Evolutionary conservation across 2,888 invertebrate species (phyloP), one percentile per base, ranked within the genome.

Genomic region (Molorchus minor): DNA sequence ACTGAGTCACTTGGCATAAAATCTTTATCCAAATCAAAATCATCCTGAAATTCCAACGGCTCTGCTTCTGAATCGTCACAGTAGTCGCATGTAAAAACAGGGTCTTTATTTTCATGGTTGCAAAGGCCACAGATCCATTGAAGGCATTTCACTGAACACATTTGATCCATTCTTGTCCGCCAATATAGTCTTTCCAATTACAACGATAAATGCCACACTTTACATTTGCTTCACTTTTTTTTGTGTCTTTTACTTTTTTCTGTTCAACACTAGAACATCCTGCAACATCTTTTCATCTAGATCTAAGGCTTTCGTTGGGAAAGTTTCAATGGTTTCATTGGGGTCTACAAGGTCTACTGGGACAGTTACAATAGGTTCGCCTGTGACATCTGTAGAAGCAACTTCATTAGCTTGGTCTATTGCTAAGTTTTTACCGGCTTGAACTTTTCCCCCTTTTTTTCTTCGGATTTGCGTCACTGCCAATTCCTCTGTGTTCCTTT

Each of bases 401-500:
- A 35, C 35, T 38, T 38, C 17, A 17, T 38, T 38, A 16, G 38
- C 38, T 17, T 38, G 38, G 38, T 38, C 38, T 38, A 38, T 38
- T 35, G 38, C 38, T 15, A 38, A 38, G 17, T 38, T 38, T 38
- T 38, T 38, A 38, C 38, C 15, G 38, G 3, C 16, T 38, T 38
- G 16, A 17, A 16, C 38, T 38, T 16, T 38, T 38, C n/a, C 2
- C 15, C 38, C 38, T n/a, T 17, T 38, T 38, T 38, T 16, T 38
- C 17, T 2, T 17, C 38, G 17, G 17, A 17, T 38, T 38, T 38
- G 38, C 38, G 17, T 16, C 15, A 38, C 38, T 38, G 38, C 38
- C 38, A 38, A 38, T 38, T 38, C 38, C 38, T 38, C 38, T 38
- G 17, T 38, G 38, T 38, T 38, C 38, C 38, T 38, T 38, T 38